A percentile compares a stretch with the other conserved stretches of the same genome.
Evolutionary conservation across 2,888 invertebrate species (phyloP).

Genomic region (Apotomis capreana): DNA sequence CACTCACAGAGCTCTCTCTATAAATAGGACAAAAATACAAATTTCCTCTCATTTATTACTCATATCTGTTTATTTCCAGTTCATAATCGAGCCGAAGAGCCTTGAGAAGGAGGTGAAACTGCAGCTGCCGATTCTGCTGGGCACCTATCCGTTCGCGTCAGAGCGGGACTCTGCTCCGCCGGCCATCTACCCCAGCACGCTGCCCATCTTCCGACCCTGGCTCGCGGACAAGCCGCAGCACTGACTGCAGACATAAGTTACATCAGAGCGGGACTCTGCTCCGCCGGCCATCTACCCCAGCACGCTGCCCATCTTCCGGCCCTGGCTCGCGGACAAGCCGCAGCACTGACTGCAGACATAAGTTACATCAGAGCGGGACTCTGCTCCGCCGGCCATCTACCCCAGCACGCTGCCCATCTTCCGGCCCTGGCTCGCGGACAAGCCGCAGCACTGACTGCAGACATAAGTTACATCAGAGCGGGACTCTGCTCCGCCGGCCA

Average conservation of each 20-base stretch:
- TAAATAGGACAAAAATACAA: too few relatives aligned
- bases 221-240: conserved; percentile 86
- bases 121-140: conserved; percentile 95
- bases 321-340: conserved; percentile 90
- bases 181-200: conserved; percentile 95
- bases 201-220: conserved; percentile 96
- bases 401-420: too few relatives aligned
- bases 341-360: conserved; percentile 46
- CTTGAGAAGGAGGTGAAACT: conserved; percentile 95
- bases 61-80: conserved; percentile 79
- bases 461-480: too few relatives aligned
- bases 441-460: too few relatives aligned
- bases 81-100: conserved; percentile 95
- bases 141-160: conserved; percentile 93
- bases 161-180: conserved; percentile 87
- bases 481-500: too few relatives aligned
- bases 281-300: conserved; percentile 96
- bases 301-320: conserved; percentile 94
- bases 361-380: too few relatives aligned
- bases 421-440: too few relatives aligned
- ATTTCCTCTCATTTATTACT: too few relatives aligned
- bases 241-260: conserved; percentile 48
- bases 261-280: conserved; percentile 85
- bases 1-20: too few relatives aligned
- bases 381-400: too few relatives aligned